phyloP scores from a whole-genome alignment of 2,888 invertebrate genomes.

The Rhodophaea formosa region DNA sequence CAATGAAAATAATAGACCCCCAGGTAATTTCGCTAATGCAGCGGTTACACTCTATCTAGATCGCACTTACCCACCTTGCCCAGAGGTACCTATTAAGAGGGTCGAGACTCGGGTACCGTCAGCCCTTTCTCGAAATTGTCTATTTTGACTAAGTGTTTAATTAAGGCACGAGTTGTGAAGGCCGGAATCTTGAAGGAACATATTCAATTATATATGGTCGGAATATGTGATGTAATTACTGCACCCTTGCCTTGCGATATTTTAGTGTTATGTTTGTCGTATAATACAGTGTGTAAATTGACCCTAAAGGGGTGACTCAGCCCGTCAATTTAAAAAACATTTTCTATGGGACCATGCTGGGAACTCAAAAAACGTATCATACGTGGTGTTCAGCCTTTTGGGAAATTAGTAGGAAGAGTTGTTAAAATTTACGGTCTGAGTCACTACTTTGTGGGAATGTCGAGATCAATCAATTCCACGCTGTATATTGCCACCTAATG shows the following conservation, averaged over 20 bases:
- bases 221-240: slow-evolving; percentile 20
- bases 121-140: slow-evolving; percentile 59
- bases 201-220: slow-evolving; percentile 20
- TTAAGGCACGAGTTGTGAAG: slow-evolving; percentile 42
- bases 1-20: slow-evolving; percentile 79
- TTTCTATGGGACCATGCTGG: too few relatives aligned
- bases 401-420: too few relatives aligned
- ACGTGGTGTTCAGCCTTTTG: too few relatives aligned
- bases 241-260: not conserved
- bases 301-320: too few relatives aligned
- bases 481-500: too few relatives aligned
- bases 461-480: too few relatives aligned
- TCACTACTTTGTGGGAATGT: too few relatives aligned
- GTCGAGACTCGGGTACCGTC: slow-evolving; percentile 62
- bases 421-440: too few relatives aligned
- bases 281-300: too few relatives aligned
- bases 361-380: too few relatives aligned
- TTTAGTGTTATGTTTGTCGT: not conserved
- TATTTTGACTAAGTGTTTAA: slow-evolving; percentile 69
- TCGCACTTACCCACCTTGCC: slow-evolving; percentile 64
- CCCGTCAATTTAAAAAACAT: too few relatives aligned
- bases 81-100: slow-evolving; percentile 74
- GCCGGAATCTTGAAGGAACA: slow-evolving; percentile 21
- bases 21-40: slow-evolving; percentile 81
- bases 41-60: slow-evolving; percentile 76